Evolutionary conservation across 2,113 vertebrate genomes (phyloP).

Genomic region (Labeo catla): DNA sequence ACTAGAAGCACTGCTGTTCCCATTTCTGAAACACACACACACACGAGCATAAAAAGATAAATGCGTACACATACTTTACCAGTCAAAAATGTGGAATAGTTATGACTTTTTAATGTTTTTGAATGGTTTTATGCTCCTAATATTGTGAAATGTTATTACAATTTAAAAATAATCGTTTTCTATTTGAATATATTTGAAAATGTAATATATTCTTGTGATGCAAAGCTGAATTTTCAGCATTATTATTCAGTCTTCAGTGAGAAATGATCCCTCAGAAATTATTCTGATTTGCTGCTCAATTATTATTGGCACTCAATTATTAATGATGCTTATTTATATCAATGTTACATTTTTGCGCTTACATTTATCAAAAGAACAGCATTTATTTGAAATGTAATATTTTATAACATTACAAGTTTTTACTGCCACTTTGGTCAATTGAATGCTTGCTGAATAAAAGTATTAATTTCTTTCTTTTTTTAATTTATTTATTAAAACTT

Average conservation of each 20-base stretch:
- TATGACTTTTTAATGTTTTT: not conserved
- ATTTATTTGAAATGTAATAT: not conserved
- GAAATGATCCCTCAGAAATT: not conserved
- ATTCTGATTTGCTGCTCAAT: not conserved
- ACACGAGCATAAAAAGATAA: not conserved
- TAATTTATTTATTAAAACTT: not conserved
- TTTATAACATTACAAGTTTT: too few species aligned
- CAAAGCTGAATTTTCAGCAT: not conserved
- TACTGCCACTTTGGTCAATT: not conserved
- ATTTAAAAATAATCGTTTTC: not conserved
- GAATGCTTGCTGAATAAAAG: not conserved
- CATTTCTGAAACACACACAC: slow-evolving; percentile 82
- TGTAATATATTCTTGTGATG: not conserved
- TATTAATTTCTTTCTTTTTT: not conserved
- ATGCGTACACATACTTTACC: not conserved
- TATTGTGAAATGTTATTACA: not conserved
- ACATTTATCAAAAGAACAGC: not conserved
- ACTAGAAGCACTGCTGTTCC: slow-evolving; percentile 93
- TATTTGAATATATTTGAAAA: not conserved
- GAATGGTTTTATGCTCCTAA: not conserved
- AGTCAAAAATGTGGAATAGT: not conserved
- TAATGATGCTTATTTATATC: too few species aligned
- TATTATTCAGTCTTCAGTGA: not conserved
- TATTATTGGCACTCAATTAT: too few species aligned
- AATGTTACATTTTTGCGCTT: too few species aligned